A percentile compares a stretch with the other conserved stretches of the same genome.
Conservation (phyloP, 1,140 invertebrate species). For the Panonychus citri region DNA sequence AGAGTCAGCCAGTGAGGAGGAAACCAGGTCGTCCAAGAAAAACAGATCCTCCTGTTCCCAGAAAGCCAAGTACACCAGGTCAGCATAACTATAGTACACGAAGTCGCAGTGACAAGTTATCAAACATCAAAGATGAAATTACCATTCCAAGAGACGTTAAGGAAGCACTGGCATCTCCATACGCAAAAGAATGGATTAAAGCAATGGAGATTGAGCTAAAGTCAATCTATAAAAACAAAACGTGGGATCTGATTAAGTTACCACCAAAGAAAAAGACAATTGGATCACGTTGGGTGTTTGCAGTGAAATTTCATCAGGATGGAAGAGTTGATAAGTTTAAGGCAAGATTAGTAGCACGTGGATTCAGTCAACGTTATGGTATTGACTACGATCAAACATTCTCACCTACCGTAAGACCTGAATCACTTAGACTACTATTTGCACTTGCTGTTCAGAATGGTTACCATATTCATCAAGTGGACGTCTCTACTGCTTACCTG, state of each 20-base stretch:
- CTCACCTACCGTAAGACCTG: not conserved
- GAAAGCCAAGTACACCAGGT: no score
- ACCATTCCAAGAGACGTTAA: constrained; percentile 8
- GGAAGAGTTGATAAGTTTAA: constrained; percentile 10
- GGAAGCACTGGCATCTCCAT: constrained; percentile 18
- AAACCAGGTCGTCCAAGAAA: no score
- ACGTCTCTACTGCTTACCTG: constrained; percentile 8
- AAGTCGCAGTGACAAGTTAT: no score
- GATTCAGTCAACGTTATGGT: constrained; percentile 18
- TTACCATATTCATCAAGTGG: not conserved
- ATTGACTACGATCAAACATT: constrained; percentile 10
- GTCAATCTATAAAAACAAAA: constrained; percentile 20
- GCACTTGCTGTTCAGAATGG: no score
- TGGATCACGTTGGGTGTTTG: constrained; percentile 21
- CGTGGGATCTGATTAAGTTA: constrained; percentile 18
- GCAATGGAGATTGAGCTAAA: constrained; percentile 23
- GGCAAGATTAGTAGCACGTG: constrained; percentile 20
- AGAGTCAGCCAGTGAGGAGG: no score
- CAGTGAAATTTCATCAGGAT: constrained; percentile 15
- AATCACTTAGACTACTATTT: no score
- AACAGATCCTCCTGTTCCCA: no score
- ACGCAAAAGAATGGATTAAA: constrained; percentile 18
- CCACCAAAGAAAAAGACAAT: constrained; percentile 13
- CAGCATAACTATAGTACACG: no score
- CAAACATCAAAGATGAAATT: not conserved